phyloP scores from a whole-genome alignment of 2,113 vertebrate species.

The Pongo pygmaeus region DNA sequence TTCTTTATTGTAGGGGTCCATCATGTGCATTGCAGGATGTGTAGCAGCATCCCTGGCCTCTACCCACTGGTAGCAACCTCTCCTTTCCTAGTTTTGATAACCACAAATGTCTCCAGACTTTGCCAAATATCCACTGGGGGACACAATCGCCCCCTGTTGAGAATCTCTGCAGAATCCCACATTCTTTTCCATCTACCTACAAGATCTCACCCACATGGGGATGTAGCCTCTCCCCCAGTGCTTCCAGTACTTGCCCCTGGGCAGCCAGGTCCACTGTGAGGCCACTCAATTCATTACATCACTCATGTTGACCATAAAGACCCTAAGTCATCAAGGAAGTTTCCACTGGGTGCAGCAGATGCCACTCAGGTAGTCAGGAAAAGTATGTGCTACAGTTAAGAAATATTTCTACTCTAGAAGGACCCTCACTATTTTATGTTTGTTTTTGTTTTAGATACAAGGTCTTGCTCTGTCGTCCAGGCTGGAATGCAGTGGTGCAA shows the following conservation, averaged over 20 bases:
- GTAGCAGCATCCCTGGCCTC: background rate
- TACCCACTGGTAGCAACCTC: too few species aligned
- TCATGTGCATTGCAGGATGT: background rate
- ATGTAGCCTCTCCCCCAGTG: fast-evolving
- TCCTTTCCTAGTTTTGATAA: background rate
- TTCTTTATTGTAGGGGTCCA: too few species aligned
- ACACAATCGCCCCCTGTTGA: too few species aligned
- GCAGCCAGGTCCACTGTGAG: background rate
- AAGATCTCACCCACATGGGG: too few species aligned
- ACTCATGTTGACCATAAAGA: fast-evolving
- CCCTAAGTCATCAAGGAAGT: background rate
- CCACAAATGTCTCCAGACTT: background rate
- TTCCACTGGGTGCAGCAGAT: background rate
- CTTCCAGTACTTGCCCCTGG: background rate
- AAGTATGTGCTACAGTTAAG: fast-evolving
- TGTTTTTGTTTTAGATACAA: too few species aligned
- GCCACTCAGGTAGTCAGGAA: background rate
- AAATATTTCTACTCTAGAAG: background rate
- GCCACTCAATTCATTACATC: fast-evolving
- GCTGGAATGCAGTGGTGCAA: too few species aligned
- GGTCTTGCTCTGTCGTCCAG: too few species aligned
- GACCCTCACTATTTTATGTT: background rate
- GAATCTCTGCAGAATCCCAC: background rate
- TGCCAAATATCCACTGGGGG: background rate
- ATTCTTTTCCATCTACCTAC: background rate